Evolutionary conservation across 2,888 invertebrate genomes (phyloP).

Genomic region (Macrosoma leucophasiata): DNA sequence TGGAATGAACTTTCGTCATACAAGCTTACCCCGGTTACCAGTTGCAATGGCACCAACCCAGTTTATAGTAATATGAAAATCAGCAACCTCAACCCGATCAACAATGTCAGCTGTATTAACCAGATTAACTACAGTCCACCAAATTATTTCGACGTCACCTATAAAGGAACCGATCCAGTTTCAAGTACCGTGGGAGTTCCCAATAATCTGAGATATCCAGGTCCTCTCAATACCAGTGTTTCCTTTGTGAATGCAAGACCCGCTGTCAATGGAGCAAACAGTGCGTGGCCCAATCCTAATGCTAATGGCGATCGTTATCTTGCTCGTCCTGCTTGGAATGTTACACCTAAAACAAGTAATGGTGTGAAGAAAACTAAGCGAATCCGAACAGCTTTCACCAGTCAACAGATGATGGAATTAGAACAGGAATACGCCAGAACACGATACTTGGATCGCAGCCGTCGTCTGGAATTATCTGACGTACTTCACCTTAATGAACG

Average conservation of each 20-base stretch:
- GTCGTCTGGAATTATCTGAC: conserved; percentile 78
- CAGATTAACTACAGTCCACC: conserved; percentile 13
- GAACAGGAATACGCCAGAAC: conserved; percentile 83
- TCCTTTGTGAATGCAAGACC: conserved; percentile 4
- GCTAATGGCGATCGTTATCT: conserved; percentile 14
- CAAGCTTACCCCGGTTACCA: conserved; percentile 18
- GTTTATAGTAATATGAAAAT: conserved; percentile 21
- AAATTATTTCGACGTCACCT: conserved; percentile 15
- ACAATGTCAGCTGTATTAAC: conserved; percentile 4
- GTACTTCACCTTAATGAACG: conserved; percentile 40
- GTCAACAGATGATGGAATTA: conserved; percentile 81
- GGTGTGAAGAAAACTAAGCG: conserved; percentile 72
- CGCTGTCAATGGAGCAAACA: too few relatives aligned
- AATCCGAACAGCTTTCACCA: conserved; percentile 86
- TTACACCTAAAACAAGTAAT: conserved; percentile 25
- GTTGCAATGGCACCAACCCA: conserved; percentile 14
- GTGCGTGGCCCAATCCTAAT: conserved; percentile 19
- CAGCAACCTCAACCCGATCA: conserved; percentile 20
- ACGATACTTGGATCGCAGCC: conserved; percentile 82
- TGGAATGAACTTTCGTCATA: conserved; percentile 31
- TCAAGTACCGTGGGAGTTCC: too few relatives aligned
- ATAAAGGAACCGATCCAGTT: too few relatives aligned
- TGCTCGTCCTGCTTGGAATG: conserved; percentile 21
- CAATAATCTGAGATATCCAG: too few relatives aligned
- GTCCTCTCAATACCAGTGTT: conserved; percentile 6